These are phyloP conservation scores for fruit fly (Drosophila melanogaster) DNA, from an alignment of 1,140 invertebrate genomes.

Conservation along the genomic window Release_6_plus_ISO1_MT NC_004354.4:2897001-2897500, in stretches of 20 bases:
- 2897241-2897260: slow-evolving; percentile 26
- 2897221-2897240: slow-evolving; percentile 63
- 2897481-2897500: slow-evolving; percentile 3
- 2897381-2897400: slow-evolving; percentile 80
- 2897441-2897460: slow-evolving; percentile 18
- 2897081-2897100: slow-evolving; percentile 34
- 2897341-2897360: slow-evolving; percentile 46
- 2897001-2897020: slow-evolving; percentile 48
- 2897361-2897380: slow-evolving; percentile 64
- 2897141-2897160: slow-evolving; percentile 72
- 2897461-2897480: slow-evolving; percentile 8
- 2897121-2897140: slow-evolving; percentile 84
- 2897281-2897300: neutral
- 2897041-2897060: slow-evolving; percentile 63
- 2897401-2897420: slow-evolving; percentile 82
- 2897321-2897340: neutral
- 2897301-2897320: neutral
- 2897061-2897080: slow-evolving; percentile 75
- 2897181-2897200: slow-evolving; percentile 78
- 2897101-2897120: slow-evolving; percentile 81
- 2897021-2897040: slow-evolving; percentile 48
- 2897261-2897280: neutral
- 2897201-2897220: slow-evolving; percentile 76
- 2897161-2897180: slow-evolving; percentile 30
- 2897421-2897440: slow-evolving; percentile 78